phyloP scores from a whole-genome alignment of 2,113 vertebrate genomes.

The Ameiurus melas region DNA sequence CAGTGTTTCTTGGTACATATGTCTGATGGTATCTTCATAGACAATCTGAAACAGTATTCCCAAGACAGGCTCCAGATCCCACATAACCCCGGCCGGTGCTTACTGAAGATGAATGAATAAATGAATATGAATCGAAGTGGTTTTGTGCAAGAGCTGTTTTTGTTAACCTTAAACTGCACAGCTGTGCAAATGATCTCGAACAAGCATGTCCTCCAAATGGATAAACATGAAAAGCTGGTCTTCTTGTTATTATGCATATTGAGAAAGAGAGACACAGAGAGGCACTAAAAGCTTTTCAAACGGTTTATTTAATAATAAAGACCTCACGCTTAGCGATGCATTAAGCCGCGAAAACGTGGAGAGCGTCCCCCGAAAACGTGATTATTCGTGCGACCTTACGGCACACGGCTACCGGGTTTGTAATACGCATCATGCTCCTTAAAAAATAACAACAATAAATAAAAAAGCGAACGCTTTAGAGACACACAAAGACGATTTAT shows the following conservation, averaged over 20 bases:
- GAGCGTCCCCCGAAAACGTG: background rate
- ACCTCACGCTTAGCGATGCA: background rate
- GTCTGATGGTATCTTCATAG: background rate
- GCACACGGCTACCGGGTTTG: background rate
- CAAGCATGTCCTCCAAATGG: background rate
- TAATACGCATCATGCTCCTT: background rate
- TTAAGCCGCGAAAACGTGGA: background rate
- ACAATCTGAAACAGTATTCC: background rate
- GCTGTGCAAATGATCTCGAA: conserved; percentile 2
- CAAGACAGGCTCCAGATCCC: background rate
- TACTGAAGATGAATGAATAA: background rate
- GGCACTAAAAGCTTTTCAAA: conserved; percentile 11
- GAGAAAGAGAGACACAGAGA: background rate
- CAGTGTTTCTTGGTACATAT: background rate
- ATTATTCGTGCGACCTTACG: background rate
- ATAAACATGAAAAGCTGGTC: background rate
- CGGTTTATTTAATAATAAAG: conserved; percentile 4
- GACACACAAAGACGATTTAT: conserved; percentile 13
- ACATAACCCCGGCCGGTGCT: background rate
- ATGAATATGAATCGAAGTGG: background rate
- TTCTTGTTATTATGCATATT: background rate
- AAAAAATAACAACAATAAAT: background rate
- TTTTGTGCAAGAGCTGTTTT: background rate
- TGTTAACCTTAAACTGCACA: background rate
- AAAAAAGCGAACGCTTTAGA: background rate